phyloP scores from a whole-genome alignment of 2,888 invertebrate genomes.

The Parnassius mnemosyne region DNA sequence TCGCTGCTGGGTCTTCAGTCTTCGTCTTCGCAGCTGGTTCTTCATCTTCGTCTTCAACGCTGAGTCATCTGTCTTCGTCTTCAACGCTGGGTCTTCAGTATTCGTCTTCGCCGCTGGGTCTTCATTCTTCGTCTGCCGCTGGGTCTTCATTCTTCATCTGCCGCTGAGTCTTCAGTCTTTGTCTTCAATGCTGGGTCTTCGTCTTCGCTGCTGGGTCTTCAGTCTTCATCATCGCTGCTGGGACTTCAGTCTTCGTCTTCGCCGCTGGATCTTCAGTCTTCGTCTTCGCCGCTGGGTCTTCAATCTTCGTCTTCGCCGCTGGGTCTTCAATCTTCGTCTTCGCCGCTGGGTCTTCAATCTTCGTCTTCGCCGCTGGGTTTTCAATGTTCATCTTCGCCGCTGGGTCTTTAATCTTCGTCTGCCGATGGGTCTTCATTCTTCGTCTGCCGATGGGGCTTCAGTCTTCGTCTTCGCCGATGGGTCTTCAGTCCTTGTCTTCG shows the following conservation, averaged over 20 bases:
- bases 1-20: too few relatives aligned
- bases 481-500: not conserved
- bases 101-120: not conserved
- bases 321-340: conserved; percentile 6
- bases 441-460: not conserved
- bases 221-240: not conserved
- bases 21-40: conserved; percentile 17
- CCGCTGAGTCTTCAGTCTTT: conserved; percentile 1
- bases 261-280: not conserved
- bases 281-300: conserved; percentile 25
- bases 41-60: not conserved
- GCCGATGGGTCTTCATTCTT: too few relatives aligned
- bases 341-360: not conserved
- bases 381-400: conserved; percentile 11
- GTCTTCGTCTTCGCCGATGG: not conserved
- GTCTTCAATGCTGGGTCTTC: not conserved
- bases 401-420: not conserved
- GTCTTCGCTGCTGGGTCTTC: conserved; percentile 7
- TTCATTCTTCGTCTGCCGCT: too few relatives aligned
- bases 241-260: conserved; percentile 10
- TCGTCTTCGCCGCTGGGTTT: not conserved
- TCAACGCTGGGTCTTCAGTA: not conserved
- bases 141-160: not conserved
- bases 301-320: conserved; percentile 20
- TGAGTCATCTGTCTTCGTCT: conserved; percentile 2